Base-by-base conservation (phyloP, 1,140 invertebrate species). In the Epicauta chinensis region DNA sequence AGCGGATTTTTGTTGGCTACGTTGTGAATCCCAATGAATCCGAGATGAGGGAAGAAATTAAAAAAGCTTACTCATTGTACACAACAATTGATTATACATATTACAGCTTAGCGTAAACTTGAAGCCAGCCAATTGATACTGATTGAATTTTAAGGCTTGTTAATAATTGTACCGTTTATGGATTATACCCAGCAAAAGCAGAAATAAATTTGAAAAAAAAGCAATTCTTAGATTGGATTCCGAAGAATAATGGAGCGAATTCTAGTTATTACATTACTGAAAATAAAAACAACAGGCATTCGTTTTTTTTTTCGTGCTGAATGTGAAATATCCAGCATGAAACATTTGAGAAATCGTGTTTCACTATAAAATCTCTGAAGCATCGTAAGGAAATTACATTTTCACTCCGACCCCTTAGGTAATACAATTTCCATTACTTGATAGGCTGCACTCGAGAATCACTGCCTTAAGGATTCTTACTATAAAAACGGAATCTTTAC, bases 341-440 rank as follows among this genome's bases (percentile, higher is more conserved):
- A 16, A 16, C 41, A 40, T 45, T n/a, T 37, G 10, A 40, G 36
- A 37, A 9, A 17, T 23, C 38, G 37, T 34, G 38, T 23, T 23
- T 39, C 47, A 10, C 40, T 42, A 47, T 47, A 47, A 51, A 56
- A 56, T 56, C 54, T 51, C 37, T 41, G 36, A 53, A 47, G 51
- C 51, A 15, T 56, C 54, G 48, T 45, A 37, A 51, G 48, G 42
- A 56, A 56, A 56, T 56, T 56, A 43, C 54, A 56, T 56, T 56
- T 56, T 51, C 54, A 34, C 42, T 47, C 40, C 54, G 54, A 56
- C 54, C 54, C n/a, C 54, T 52, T 56, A 56, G 42, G 55, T 56
- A 59, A 59, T 56, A 59, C 39, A 56, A 59, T 53, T 59, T 55
- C 54, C 53, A 48, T 59, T 59, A 59, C 54, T 53, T 56, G 54